Base-by-base conservation (phyloP, 2,888 invertebrate genomes). In the Acronicta psi region DNA sequence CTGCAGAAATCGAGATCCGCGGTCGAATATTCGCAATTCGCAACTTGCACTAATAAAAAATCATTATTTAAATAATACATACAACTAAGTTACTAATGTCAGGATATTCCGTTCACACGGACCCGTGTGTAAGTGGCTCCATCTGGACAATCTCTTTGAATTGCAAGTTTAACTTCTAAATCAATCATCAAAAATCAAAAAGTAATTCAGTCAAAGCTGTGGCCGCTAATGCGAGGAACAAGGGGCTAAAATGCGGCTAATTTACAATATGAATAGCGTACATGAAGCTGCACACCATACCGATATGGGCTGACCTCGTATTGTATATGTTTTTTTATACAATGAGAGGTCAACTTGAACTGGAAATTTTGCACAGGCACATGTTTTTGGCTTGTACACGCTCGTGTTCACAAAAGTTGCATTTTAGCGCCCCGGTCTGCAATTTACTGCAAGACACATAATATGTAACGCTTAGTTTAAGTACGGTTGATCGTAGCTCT, bases 161-260 rank as follows among this genome's bases (percentile, higher is more conserved):
- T 51, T 38, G 25, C 11, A 50, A 49, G 47, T 51, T 61, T 53
- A 43, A 45, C 54, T 56, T 65, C 40, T 36, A 50, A 18, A 43
- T 42, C 50, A 37, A n/a, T n/a, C n/a, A n/a, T n/a, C n/a, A n/a
- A n/a, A n/a, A n/a, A n/a, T n/a, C n/a, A 55, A 57, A 59, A 51
- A 65, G 51, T 65, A 36, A 60, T 64, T 64, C 38, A 43, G 44
- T 41, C 59, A 73, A 55, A 53, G 40, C 51, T 60, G 54, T 69
- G 65, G 60, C 41, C 42, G 58, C 47, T 54, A 64, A 54, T 42
- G 57, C 37, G 44, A 61, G 45, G 49, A 44, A 47, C 44, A 62
- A n/a, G n/a, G n/a, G n/a, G n/a, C n/a, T n/a, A n/a, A n/a, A n/a
- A n/a, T n/a, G n/a, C n/a, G n/a, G n/a, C n/a, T n/a, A n/a, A n/a